These are phyloP conservation scores for Odontamblyopus lacepedii DNA, from an alignment of 2,797 vertebrate species.

Conservation along the genomic window DNA sequence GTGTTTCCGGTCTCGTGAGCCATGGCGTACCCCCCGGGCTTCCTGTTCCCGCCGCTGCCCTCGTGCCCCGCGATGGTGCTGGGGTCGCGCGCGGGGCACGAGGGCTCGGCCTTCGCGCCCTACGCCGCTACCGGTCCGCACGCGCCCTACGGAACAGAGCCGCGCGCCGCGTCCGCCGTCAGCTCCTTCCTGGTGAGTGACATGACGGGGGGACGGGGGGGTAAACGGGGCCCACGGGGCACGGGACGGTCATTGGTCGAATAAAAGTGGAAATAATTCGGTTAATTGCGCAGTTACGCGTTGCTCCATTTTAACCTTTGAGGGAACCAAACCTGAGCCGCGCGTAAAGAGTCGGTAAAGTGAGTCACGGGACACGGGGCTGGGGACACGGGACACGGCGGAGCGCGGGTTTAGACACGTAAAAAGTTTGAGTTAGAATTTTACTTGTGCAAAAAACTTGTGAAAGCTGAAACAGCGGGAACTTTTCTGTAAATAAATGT, in stretches of 20 bases:
- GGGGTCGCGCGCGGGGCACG: constrained; percentile 5
- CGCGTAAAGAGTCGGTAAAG: too few species aligned
- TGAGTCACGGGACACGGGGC: too few species aligned
- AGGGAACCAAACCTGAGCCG: too few species aligned
- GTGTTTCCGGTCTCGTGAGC: constrained; percentile 28
- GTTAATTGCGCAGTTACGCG: too few species aligned
- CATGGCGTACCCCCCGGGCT: constrained; percentile 95
- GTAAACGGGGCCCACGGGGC: neutral
- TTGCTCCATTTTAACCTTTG: too few species aligned
- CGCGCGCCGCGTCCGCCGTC: constrained; percentile 83
- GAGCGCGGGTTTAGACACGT: too few species aligned
- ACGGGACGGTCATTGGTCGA: too few species aligned
- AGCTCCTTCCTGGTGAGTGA: constrained; percentile 90
- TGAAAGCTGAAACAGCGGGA: too few species aligned
- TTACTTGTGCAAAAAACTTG: too few species aligned
- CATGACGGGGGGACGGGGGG: neutral
- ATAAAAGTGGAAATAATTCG: too few species aligned
- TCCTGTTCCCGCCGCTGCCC: constrained; percentile 92
- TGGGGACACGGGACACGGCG: too few species aligned
- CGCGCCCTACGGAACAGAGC: constrained; percentile 88
- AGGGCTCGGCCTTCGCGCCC: constrained; percentile 91
- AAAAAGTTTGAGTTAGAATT: neutral
- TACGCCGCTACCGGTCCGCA: constrained; percentile 89
- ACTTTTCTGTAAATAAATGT: too few species aligned
- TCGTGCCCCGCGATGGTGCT: constrained; percentile 81